phyloP scores from a whole-genome alignment of 2,113 vertebrate genomes.

The Cariama cristata region DNA sequence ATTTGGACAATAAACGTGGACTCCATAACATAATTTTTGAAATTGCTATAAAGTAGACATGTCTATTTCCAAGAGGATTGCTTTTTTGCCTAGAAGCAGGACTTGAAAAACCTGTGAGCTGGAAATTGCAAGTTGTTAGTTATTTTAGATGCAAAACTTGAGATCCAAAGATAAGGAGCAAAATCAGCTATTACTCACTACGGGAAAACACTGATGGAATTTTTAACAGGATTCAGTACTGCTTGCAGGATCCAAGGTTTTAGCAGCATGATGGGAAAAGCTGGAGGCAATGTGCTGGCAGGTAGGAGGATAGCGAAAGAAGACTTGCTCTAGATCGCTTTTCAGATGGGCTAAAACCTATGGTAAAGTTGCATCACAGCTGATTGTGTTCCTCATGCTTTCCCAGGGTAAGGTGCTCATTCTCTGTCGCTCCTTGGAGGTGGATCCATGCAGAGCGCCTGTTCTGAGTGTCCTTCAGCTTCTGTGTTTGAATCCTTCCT shows the following conservation, averaged over 20 bases:
- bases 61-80: background rate
- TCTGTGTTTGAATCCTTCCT: background rate
- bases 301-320: background rate
- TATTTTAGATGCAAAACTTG: background rate
- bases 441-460: fast-evolving
- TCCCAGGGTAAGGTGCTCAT: background rate
- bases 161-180: background rate
- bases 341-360: background rate
- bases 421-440: background rate
- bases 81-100: background rate
- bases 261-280: background rate
- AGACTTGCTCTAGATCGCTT: background rate
- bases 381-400: background rate
- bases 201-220: background rate
- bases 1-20: background rate
- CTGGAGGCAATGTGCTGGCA: background rate
- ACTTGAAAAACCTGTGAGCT: background rate
- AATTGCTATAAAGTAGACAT: background rate
- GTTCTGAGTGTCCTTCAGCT: background rate
- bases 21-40: background rate
- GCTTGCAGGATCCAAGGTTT: background rate
- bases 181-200: background rate
- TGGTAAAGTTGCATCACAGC: background rate
- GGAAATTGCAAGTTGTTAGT: background rate
- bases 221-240: background rate